Base-by-base conservation (phyloP, 2,113 vertebrate species). In the Microtus ochrogaster region DNA sequence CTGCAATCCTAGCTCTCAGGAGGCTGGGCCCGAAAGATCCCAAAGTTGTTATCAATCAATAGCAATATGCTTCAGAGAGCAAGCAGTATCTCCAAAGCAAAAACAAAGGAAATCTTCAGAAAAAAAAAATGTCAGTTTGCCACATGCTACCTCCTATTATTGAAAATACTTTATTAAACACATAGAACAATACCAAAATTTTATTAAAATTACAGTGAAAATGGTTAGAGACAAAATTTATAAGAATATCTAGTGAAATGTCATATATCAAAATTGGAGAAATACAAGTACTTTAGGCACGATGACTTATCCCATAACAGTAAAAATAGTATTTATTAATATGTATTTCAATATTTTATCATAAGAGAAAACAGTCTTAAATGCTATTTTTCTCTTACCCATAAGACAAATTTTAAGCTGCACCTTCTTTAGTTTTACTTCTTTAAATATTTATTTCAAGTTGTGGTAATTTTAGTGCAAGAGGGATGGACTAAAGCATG, bases 241-340 rank as follows among this genome's bases (percentile, higher is more conserved):
- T 83, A 9, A 47, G 84, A 89, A 89, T 95, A 97, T 36, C 68
- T 94, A 96, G 96, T 49, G 85, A 91, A 90, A 82, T 52, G 3
- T 82, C 87, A 97, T 90, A 65, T 95, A 95, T 96, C 44, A 90
- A 89, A 77, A 89, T 81, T 47, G 87, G 21, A 94, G 97, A 91
- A 78, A 65, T 81, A 26, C 76, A 92, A 66, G 3, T 70, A 30
- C 89, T 93, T 83, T 81, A 91, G 76, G 3, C 11, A 90, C 26
- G 68, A 90, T n/a, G 73, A 94, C 81, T 90, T 77, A 90, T 93
- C 95, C 11, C 52, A 89, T 10, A 41, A 63, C 63, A 85, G 33
- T 36, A 47, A 63, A 91, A 86, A 10, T 36, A 88, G n/a, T 41
- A 90, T 70, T 91, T 91, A 66, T 77, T 70, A 82, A 47, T 47